A percentile compares a stretch with the other conserved stretches of the same genome.
Evolutionary conservation across 2,888 invertebrate species (phyloP).

Genomic region (Callimorpha dominula): DNA sequence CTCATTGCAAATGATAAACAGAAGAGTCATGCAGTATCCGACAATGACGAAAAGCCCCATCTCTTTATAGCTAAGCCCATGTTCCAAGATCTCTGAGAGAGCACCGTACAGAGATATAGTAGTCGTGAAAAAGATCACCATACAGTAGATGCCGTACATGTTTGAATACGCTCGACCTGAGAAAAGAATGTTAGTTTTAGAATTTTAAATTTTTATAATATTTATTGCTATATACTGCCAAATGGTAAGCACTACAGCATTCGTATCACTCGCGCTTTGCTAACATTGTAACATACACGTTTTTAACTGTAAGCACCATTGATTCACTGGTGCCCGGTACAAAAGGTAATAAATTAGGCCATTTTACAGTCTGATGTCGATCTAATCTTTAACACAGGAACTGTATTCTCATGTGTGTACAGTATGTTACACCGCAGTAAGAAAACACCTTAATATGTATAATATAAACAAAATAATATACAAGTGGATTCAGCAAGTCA

Average conservation of each 20-base stretch:
- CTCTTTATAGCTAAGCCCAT: slow-evolving; percentile 90
- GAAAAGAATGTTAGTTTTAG: neutral
- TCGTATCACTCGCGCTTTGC: too few species aligned
- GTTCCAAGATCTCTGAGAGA: slow-evolving; percentile 90
- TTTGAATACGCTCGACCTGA: slow-evolving; percentile 90
- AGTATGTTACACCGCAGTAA: neutral
- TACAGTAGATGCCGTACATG: slow-evolving; percentile 92
- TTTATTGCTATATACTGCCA: too few species aligned
- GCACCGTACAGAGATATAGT: slow-evolving; percentile 91
- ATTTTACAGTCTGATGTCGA: neutral
- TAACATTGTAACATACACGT: too few species aligned
- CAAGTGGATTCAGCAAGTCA: slow-evolving; percentile 5
- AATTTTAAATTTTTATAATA: neutral
- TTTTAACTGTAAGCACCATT: neutral
- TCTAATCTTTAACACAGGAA: neutral
- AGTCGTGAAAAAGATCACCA: slow-evolving; percentile 91
- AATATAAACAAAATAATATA: neutral
- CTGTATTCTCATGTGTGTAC: neutral
- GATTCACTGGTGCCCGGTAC: neutral
- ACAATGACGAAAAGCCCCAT: slow-evolving; percentile 90
- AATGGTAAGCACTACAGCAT: too few species aligned
- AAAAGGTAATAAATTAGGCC: neutral
- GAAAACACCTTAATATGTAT: neutral
- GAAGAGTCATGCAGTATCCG: slow-evolving; percentile 90
- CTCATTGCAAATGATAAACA: slow-evolving; percentile 91